Base-by-base conservation (phyloP, 2,113 vertebrate species). In the Syngnathus floridae region DNA sequence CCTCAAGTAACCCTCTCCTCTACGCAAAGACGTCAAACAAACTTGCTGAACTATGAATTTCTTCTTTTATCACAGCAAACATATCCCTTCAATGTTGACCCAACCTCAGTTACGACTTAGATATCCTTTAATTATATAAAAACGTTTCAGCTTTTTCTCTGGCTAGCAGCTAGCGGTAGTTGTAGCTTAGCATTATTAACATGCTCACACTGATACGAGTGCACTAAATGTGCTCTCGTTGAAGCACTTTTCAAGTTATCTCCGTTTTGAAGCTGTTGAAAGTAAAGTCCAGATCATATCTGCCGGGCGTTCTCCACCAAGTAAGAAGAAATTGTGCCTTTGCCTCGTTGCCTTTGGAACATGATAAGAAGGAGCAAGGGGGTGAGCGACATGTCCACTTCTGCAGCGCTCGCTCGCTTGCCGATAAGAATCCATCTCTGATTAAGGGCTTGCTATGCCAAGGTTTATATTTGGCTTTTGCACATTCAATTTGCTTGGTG, bases 401-500 rank as follows among this genome's bases (percentile, higher is more conserved):
- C 75, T 51, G 75, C 57, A 68, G 60, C 19, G 60, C 2, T 26
- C 63, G 72, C 14, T 17, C 63, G 73, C 14, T 17, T 17, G 16
- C 77, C 77, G 77, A 78, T 77, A 72, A 75, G 80, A 74, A 79
- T 81, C 77, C 80, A 74, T 81, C 78, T 71, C 73, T 82, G 82
- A 87, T 87, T 65, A 74, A 73, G 75, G 67, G 48, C 48, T 1
- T 38, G 14, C 48, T 55, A 22, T 72, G 83, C 79, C 82, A 78
- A 79, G 74, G 70, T 80, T 84, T 79, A 70, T 79, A 80, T 84
- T 81, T 78, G 84, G 75, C 76, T 77, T 78, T 80, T 51, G 83
- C 67, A 73, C 80, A 83, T 87, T 85, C 79, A 82, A 82, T 82
- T 77, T 78, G 79, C 80, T 76, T 75, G 80, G 79, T 71, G 76